These are phyloP conservation scores for Siniperca chuatsi DNA, from an alignment of 2,113 vertebrate species.

Conservation along the genomic window DNA sequence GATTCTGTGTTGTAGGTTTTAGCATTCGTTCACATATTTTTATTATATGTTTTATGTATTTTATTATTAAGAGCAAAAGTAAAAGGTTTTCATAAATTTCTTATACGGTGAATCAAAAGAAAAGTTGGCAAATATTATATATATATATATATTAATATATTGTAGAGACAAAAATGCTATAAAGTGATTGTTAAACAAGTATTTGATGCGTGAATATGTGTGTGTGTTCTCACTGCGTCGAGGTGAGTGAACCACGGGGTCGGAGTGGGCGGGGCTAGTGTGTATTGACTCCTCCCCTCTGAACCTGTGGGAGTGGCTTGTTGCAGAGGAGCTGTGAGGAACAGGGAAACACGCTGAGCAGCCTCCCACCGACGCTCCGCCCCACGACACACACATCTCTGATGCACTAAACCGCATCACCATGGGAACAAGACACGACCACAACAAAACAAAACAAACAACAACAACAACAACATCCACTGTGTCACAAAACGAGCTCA, in stretches of 20 bases:
- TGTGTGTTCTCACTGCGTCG: conserved; percentile 81
- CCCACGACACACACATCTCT: conserved; percentile 84
- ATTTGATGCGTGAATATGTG: background rate
- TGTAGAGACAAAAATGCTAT: background rate
- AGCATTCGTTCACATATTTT: background rate
- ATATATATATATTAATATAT: no score
- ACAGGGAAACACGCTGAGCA: conserved; percentile 88
- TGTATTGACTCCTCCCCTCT: conserved; percentile 84
- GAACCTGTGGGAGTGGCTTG: conserved; percentile 79
- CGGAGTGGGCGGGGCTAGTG: conserved; percentile 80
- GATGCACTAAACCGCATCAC: conserved; percentile 77
- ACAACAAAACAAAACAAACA: conserved; percentile 63
- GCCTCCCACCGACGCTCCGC: conserved; percentile 79
- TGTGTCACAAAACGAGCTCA: conserved; percentile 73
- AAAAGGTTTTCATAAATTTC: no score
- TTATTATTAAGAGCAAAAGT: background rate
- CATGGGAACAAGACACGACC: conserved; percentile 61
- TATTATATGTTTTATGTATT: background rate
- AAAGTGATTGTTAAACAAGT: background rate
- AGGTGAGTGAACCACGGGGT: conserved; percentile 81
- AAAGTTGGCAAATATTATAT: background rate
- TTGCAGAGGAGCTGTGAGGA: conserved; percentile 87
- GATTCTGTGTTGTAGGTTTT: background rate
- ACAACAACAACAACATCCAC: conserved; percentile 71
- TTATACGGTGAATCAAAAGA: background rate